Evolutionary conservation across 2,888 invertebrate genomes (phyloP).

Genomic region (Isoperla grammatica): DNA sequence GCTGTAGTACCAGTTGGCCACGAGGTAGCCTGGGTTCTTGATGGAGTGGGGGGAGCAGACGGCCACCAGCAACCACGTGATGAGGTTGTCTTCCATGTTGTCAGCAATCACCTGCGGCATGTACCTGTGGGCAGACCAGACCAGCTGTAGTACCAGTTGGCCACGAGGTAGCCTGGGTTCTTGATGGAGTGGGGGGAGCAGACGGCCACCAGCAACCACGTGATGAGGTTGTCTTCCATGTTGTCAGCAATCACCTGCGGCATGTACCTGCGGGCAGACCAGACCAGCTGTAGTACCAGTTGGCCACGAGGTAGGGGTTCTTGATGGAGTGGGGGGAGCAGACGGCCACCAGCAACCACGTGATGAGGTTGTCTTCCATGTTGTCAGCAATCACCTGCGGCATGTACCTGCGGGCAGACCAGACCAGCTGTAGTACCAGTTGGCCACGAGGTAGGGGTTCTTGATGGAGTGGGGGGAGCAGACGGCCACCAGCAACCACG

Average conservation of each 20-base stretch:
- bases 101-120: slow-evolving; percentile 68
- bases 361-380: slow-evolving; percentile 79
- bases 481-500: slow-evolving; percentile 83
- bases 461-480: slow-evolving; percentile 87
- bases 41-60: slow-evolving; percentile 87
- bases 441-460: slow-evolving; percentile 98
- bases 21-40: slow-evolving; percentile 94
- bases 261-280: slow-evolving; percentile 70
- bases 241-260: slow-evolving; percentile 68
- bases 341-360: slow-evolving; percentile 83
- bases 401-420: slow-evolving; percentile 73
- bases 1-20: too few species aligned
- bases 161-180: slow-evolving; percentile 95
- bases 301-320: slow-evolving; percentile 96
- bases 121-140: too few species aligned
- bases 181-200: slow-evolving; percentile 87
- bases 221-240: slow-evolving; percentile 79
- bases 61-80: slow-evolving; percentile 83
- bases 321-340: slow-evolving; percentile 87
- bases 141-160: too few species aligned
- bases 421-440: too few species aligned
- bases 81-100: slow-evolving; percentile 75
- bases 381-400: slow-evolving; percentile 68
- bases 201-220: slow-evolving; percentile 83
- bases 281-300: too few species aligned